These are phyloP conservation scores for Melanargia galathea DNA, from an alignment of 2,888 invertebrate genomes.

Conservation along the genomic window DNA sequence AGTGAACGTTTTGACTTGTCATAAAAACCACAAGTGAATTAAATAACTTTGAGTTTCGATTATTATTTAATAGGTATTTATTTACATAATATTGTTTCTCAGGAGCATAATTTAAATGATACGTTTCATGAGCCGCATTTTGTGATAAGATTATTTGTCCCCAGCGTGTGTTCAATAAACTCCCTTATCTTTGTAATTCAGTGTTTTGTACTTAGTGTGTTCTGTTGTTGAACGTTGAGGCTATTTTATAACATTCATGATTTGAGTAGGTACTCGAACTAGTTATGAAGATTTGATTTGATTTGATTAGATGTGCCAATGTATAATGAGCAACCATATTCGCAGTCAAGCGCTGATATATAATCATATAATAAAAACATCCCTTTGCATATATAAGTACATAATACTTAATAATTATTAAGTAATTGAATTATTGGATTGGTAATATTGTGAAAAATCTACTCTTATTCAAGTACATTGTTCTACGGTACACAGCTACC, in stretches of 20 bases:
- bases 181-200: slow-evolving; percentile 39
- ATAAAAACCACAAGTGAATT: too few relatives aligned
- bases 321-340: too few relatives aligned
- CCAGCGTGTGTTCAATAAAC: slow-evolving; percentile 38
- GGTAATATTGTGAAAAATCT: too few relatives aligned
- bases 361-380: too few relatives aligned
- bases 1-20: too few relatives aligned
- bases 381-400: too few relatives aligned
- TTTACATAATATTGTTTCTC: slow-evolving; percentile 1
- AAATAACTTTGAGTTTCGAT: too few relatives aligned
- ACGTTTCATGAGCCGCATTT: slow-evolving; percentile 3
- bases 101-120: slow-evolving; percentile 10
- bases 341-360: too few relatives aligned
- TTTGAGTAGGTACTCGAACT: background rate
- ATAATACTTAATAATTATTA: too few relatives aligned
- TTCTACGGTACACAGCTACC: background rate
- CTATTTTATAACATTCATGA: background rate
- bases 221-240: background rate
- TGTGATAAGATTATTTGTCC: slow-evolving; percentile 42
- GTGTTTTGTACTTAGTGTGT: slow-evolving; percentile 27
- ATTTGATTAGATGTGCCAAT: too few relatives aligned
- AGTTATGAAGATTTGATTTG: too few relatives aligned
- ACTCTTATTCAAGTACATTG: background rate
- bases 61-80: background rate
- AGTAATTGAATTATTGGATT: too few relatives aligned